Evolutionary conservation across 2,888 invertebrate species (phyloP).

Genomic region (Lepetodrilus schrolli): DNA sequence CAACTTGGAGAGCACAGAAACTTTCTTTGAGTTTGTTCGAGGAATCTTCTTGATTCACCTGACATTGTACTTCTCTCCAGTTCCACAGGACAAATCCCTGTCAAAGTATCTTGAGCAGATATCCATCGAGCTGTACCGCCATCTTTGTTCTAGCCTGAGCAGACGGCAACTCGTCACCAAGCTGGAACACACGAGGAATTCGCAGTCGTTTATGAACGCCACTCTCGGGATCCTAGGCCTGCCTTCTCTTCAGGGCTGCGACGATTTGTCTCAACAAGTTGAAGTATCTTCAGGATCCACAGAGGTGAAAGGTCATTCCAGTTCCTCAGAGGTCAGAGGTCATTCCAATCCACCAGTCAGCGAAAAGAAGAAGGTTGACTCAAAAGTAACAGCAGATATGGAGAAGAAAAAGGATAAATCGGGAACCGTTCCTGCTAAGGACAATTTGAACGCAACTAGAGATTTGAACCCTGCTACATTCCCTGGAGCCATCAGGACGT

Average conservation of each 20-base stretch:
- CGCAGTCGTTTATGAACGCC: slow-evolving; percentile 26
- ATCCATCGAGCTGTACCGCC: slow-evolving; percentile 35
- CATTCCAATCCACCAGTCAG: background rate
- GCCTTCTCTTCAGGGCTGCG: slow-evolving; percentile 7
- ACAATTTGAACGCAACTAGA: background rate
- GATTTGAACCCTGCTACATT: slow-evolving; percentile 7
- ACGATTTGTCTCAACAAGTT: background rate
- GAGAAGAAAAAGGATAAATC: background rate
- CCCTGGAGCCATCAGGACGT: background rate
- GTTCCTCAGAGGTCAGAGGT: background rate
- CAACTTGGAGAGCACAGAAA: slow-evolving; percentile 36
- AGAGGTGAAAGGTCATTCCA: background rate
- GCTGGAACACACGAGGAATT: slow-evolving; percentile 3
- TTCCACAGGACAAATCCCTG: slow-evolving; percentile 29
- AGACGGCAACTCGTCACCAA: slow-evolving; percentile 8
- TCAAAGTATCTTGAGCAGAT: slow-evolving; percentile 37
- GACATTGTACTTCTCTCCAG: slow-evolving; percentile 34
- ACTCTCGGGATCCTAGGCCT: slow-evolving; percentile 28
- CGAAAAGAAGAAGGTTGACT: background rate
- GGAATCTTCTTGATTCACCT: slow-evolving; percentile 37
- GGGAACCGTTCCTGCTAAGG: background rate
- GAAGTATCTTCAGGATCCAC: background rate
- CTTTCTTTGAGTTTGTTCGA: slow-evolving; percentile 37
- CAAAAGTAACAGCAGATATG: background rate
- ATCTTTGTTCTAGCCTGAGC: slow-evolving; percentile 10